phyloP scores from a whole-genome alignment of 2,113 vertebrate species.

The Mirounga angustirostris region DNA sequence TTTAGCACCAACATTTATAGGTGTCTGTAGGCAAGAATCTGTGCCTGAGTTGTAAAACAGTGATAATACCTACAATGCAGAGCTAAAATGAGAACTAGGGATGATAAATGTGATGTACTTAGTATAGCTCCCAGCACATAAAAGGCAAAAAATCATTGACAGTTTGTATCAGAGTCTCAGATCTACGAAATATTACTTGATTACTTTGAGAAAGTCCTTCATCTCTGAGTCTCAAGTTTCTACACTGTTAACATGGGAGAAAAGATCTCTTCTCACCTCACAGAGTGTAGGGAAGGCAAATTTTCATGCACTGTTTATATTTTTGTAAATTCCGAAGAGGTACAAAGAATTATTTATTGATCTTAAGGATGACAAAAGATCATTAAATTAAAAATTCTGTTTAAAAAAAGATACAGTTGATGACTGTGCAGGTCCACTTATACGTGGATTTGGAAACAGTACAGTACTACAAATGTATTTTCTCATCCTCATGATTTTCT shows the following conservation, averaged over 20 bases:
- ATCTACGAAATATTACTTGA: neutral
- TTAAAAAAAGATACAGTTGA: neutral
- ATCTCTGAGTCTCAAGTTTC: constrained; percentile 12
- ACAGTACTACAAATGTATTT: neutral
- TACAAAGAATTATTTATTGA: constrained; percentile 51
- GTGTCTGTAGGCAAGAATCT: neutral
- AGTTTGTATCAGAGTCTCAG: neutral
- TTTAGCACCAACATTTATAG: constrained; percentile 8
- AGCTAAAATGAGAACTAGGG: constrained; percentile 2
- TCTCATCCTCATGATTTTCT: neutral
- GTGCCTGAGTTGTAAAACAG: neutral
- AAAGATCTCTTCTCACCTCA: neutral
- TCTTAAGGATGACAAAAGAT: constrained; percentile 31
- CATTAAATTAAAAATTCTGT: constrained; percentile 30
- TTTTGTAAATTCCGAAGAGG: constrained; percentile 34
- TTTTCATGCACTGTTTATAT: neutral
- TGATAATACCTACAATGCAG: neutral
- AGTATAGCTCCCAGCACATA: neutral
- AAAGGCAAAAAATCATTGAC: neutral
- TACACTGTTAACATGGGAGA: neutral
- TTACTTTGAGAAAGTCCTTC: neutral
- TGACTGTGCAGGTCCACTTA: neutral
- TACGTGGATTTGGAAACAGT: neutral
- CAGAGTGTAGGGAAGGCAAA: neutral
- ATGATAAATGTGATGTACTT: neutral